Percentiles rank a stretch among this genome's conserved stretches.
Evolutionary conservation across 2,113 vertebrate species (phyloP).

Genomic region (Numenius arquata): DNA sequence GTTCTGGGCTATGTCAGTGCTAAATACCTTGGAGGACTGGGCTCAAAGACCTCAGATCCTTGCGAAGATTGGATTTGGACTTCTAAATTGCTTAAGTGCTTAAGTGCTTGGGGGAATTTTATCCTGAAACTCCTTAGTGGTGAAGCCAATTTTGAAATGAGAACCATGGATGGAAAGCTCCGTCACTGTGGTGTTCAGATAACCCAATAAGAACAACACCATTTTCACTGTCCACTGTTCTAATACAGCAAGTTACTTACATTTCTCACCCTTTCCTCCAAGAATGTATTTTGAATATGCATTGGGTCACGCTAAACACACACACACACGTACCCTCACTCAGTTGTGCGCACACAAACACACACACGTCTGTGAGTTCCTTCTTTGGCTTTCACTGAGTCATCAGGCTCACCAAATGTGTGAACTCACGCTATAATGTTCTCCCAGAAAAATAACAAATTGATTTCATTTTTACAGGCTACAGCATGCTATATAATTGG

Average conservation of each 20-base stretch:
- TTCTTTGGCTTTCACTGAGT: constrained; percentile 38
- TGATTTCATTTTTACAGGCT: constrained; percentile 74
- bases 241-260: rapidly evolving
- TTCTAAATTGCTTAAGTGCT: constrained; percentile 62
- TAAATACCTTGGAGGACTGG: constrained; percentile 49
- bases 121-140: not conserved
- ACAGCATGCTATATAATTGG: constrained; percentile 73
- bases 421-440: constrained; percentile 60
- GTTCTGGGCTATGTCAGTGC: constrained; percentile 49
- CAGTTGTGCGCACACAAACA: not conserved
- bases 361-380: not conserved
- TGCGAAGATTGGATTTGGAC: constrained; percentile 54
- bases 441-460: constrained; percentile 71
- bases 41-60: constrained; percentile 54
- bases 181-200: not conserved
- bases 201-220: rapidly evolving
- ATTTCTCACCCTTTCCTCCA: not conserved
- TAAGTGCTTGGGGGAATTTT: constrained; percentile 51
- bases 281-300: not conserved
- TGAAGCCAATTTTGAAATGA: not conserved
- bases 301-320: not conserved
- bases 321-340: not conserved
- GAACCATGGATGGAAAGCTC: not conserved
- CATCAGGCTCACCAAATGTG: constrained; percentile 57
- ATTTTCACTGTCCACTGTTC: not conserved